Evolutionary conservation across 2,113 vertebrate genomes (phyloP), one percentile per base, ranked within the genome.

Genomic region (Scophthalmus maximus): DNA sequence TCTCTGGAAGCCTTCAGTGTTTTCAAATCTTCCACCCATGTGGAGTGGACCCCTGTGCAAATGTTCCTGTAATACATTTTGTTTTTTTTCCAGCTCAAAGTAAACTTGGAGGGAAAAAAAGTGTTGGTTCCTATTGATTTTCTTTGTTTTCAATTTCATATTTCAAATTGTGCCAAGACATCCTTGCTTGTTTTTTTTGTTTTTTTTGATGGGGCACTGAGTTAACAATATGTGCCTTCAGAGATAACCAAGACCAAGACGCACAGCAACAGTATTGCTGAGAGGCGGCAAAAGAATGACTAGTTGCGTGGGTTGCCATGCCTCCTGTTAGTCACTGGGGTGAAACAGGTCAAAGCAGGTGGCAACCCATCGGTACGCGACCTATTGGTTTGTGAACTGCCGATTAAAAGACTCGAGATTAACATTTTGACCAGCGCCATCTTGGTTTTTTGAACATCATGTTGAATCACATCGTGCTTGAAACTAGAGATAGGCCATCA

Each of bases 161-260:
- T 44, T 44, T n/a, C 18, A n/a, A 6, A 5, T 34, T 34, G 32
- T 9, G 32, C 9, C 9, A 34, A 34, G 32, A 9, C 32, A 34
- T 5, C 32, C 9, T 9, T 5, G 32, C 32, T 34, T 9, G 5
- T 34, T 9, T 34, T 34, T 34, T 34, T 46, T 46, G 17, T 46
- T 17, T 6, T 44, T n/a, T 46, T n/a, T 44, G 5, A 46, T 46
- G 18, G 18, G 42, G 56, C 22, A 53, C 79, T 15, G 56, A 64
- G 65, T 64, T 78, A 30, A 59, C 70, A 73, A 70, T 62, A 76
- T 74, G 59, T 78, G 82, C 67, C 71, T 30, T 32, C 46, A 25
- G 20, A 74, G 77, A 83, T 83, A 81, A 76, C 56, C 57, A 64
- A 56, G 27, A 65, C 27, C 25, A 38, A 52, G 58, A 68, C 70